These are phyloP conservation scores for Apocheima hispidaria DNA, from an alignment of 2,888 invertebrate genomes.

Conservation along the genomic window DNA sequence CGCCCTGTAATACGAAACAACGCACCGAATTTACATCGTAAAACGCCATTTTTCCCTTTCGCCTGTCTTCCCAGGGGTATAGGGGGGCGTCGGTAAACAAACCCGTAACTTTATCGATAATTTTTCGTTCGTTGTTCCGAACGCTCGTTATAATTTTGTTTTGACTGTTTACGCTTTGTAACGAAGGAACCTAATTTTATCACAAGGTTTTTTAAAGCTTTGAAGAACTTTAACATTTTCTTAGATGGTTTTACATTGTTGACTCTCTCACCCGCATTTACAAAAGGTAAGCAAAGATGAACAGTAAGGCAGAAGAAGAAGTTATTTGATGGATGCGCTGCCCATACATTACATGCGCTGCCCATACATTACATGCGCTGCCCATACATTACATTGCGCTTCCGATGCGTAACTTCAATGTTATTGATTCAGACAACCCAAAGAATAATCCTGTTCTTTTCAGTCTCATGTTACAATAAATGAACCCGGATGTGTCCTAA, in stretches of 20 bases:
- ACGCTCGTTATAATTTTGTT: constrained; percentile 35
- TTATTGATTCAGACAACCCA: too few relatives aligned
- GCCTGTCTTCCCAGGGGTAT: constrained; percentile 47
- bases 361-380: too few relatives aligned
- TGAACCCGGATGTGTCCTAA: too few relatives aligned
- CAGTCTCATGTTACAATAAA: too few relatives aligned
- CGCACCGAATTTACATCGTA: constrained; percentile 37
- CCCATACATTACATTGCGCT: too few relatives aligned
- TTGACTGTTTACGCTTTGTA: constrained; percentile 31
- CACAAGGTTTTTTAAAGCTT: not conserved
- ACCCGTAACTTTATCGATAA: constrained; percentile 66
- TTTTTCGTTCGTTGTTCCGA: constrained; percentile 59
- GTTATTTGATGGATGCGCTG: not conserved
- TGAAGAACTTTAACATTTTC: too few relatives aligned
- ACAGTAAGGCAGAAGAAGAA: not conserved
- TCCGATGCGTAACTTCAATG: too few relatives aligned
- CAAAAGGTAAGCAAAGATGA: not conserved
- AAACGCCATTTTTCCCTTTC: constrained; percentile 50
- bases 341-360: too few relatives aligned
- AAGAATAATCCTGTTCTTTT: too few relatives aligned
- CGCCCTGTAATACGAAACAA: constrained; percentile 32
- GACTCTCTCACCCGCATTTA: not conserved
- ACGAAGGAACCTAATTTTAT: constrained; percentile 4
- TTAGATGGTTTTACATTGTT: not conserved
- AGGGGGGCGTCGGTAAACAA: constrained; percentile 63